These are phyloP conservation scores for Grallaria varia DNA, from an alignment of 2,113 vertebrate genomes.

Conservation along the genomic window DNA sequence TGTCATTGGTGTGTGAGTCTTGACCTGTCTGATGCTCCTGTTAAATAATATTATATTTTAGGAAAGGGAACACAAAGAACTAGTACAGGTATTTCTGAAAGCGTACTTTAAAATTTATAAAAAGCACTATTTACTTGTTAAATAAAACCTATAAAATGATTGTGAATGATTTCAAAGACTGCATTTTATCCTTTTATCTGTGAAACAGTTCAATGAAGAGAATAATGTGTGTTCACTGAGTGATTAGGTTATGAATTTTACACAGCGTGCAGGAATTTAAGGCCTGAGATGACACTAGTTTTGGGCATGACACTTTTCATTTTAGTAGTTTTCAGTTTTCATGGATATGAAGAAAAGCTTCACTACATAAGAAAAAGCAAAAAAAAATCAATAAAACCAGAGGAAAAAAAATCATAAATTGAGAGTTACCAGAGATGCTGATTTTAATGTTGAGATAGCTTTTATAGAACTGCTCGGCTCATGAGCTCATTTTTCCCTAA, in stretches of 20 bases:
- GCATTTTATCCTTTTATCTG: not conserved
- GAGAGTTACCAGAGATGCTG: accelerated
- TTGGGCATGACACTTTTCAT: not conserved
- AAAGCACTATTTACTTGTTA: not conserved
- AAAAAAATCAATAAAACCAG: not conserved
- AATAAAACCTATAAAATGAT: not conserved
- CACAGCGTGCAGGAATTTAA: not conserved
- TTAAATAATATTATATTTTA: not conserved
- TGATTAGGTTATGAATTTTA: not conserved
- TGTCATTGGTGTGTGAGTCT: not conserved
- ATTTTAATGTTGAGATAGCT: not conserved
- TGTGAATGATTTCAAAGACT: not conserved
- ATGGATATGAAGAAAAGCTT: not conserved
- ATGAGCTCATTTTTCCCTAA: not conserved
- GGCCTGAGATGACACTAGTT: not conserved
- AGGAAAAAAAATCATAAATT: not conserved
- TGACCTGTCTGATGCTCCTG: not conserved
- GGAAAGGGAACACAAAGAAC: accelerated
- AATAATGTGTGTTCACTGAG: not conserved
- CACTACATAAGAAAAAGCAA: not conserved
- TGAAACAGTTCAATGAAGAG: not conserved
- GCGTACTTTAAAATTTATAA: not conserved
- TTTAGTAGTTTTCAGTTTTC: not conserved
- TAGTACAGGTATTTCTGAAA: not conserved
- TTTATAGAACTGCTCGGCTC: not conserved